Evolutionary conservation across 1,140 invertebrate genomes (phyloP), one percentile per base, ranked within the genome.

Genomic region (Elymnias hypermnestra): DNA sequence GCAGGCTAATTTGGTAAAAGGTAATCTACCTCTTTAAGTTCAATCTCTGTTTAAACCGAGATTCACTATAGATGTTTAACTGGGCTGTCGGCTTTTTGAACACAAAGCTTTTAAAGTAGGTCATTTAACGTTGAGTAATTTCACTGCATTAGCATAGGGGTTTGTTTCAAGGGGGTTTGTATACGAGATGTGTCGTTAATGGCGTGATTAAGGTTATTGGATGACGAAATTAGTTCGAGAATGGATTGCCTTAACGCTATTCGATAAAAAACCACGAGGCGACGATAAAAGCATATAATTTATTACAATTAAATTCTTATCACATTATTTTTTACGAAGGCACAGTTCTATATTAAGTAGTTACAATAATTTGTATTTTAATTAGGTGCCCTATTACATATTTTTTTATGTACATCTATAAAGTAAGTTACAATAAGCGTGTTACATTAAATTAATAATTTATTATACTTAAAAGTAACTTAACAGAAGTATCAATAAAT

Each of bases 121-220:
- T 72, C 72, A 70, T 75, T 81, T 66, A 68, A 56, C 41, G 57
- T 61, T 41, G 41, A 72, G 63, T 55, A 67, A 67, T 71, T 71
- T 70, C 57, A 45, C 37, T 59, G 60, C 53, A 79, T 79, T 76
- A 76, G 48, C 71, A 76, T 79, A 72, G 56, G 63, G 64, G 63
- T 65, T 67, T 62, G 66, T 57, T 60, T 63, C 53, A 55, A 54
- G 37, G 62, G n/a, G 62, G 61, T 45, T 63, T 46, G 42, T 42
- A 60, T 60, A 55, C 49, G 26, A 49, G 50, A 67, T 57, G 64
- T 63, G 59, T 48, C 38, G 28, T 48, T 61, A 64, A 66, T 62
- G 53, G 49, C 19, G 43, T 48, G 35, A 67, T 58, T 69, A 56
- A 57, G 38, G 52, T 64, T 40, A 60, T 60, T 40, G 44, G 51